Evolutionary conservation across 1,140 invertebrate genomes (phyloP), one percentile per base, ranked within the genome.

Genomic region (Eupeodes corollae): DNA sequence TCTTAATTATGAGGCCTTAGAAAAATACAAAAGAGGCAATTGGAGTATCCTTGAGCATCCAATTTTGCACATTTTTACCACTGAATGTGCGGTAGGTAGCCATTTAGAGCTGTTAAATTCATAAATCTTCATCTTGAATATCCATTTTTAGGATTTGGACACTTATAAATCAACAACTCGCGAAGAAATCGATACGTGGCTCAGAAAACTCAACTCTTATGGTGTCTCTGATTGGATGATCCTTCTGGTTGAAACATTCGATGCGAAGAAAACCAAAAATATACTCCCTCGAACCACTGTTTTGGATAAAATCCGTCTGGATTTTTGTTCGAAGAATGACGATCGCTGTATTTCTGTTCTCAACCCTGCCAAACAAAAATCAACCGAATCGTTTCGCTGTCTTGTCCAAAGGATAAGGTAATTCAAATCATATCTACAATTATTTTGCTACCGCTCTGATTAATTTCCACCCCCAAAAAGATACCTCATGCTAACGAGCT

Each of bases 11-110:
- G 62, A 88, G 19, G 79, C 83, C 14, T 69, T 75, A 42, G 84
- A 87, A 52, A 79, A 80, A 54, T 68, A 59, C 38, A 70, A 61
- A 19, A 64, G 68, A 41, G 61, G 61, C 9, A 75, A 80, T 55
- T 82, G 79, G 71, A 82, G 84, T 58, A 74, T 95, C 19, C 74
- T 91, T 40, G 83, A 87, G 51, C 82, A 87, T 52, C 88, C 91
- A 18, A 84, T 95, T 61, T 84, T 98, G 61, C 91, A 98, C 69
- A 91, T 91, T 44, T 98, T 86, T 71, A 94, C 91, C 83, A 93
- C 86, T 37, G 91, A 95, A 70, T 95, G 91, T 73, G 78, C 79
- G 54, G 88, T 91, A 76, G 78, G 78, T 51, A 32, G 14, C 3
- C 9, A 3, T 13, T 10, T 35, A 19, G 33, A 30, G 54, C 21